Percentiles rank a stretch among this genome's conserved stretches.
Evolutionary conservation across 2,113 vertebrate genomes (phyloP).

Genomic region (Coptodon bakossiorum): DNA sequence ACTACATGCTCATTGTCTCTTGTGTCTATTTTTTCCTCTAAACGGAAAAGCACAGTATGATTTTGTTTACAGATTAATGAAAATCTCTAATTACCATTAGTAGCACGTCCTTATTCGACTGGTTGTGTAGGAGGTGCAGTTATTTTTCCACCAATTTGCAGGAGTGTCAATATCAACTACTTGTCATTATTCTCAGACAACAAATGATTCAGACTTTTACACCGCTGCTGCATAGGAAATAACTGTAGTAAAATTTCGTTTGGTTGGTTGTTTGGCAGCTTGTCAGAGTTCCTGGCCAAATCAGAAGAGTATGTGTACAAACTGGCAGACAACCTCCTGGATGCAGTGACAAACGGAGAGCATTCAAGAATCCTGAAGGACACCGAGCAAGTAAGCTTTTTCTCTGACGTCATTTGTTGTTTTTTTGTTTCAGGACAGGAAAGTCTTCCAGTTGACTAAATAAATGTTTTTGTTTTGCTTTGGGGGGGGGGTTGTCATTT

Average conservation of each 20-base stretch:
- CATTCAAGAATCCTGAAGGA: slow-evolving; percentile 83
- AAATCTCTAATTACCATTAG: not conserved
- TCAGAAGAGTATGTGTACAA: slow-evolving; percentile 84
- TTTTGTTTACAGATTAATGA: not conserved
- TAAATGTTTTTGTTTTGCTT: not conserved
- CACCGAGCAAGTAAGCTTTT: slow-evolving; percentile 71
- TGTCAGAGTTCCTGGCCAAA: slow-evolving; percentile 83
- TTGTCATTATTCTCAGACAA: not conserved
- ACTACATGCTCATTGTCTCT: not conserved
- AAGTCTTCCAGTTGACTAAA: not conserved
- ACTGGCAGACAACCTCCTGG: slow-evolving; percentile 91
- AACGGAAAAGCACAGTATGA: not conserved
- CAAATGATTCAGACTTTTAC: not conserved
- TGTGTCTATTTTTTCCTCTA: not conserved
- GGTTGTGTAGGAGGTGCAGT: not conserved
- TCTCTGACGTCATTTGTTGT: not conserved
- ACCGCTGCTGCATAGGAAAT: not conserved
- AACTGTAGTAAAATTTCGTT: not conserved
- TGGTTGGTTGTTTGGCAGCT: slow-evolving; percentile 55
- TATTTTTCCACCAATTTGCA: not conserved
- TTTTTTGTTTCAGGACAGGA: not conserved
- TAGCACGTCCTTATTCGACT: not conserved
- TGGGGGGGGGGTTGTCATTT: fast-evolving
- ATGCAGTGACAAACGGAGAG: slow-evolving; percentile 88
- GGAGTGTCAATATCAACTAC: not conserved